Evolutionary conservation across 2,113 vertebrate species (phyloP).

Genomic region (Catharus bicknelli): DNA sequence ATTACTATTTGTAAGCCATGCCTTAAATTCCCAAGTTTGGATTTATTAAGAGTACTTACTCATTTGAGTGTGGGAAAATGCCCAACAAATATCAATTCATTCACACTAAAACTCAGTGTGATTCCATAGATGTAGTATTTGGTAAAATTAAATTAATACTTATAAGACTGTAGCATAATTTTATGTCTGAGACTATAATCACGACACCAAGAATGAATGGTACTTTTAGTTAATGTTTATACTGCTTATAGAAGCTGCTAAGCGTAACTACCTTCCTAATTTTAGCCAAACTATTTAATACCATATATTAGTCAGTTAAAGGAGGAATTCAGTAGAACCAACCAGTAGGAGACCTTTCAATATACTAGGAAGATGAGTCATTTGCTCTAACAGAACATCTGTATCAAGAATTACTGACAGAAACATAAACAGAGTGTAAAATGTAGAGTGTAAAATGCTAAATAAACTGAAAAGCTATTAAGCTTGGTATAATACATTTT

Average conservation of each 20-base stretch:
- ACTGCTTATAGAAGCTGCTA: not conserved
- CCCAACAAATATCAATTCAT: not conserved
- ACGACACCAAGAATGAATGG: not conserved
- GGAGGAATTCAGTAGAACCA: not conserved
- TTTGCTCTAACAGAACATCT: not conserved
- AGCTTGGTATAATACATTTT: conserved; percentile 11
- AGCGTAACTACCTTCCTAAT: not conserved
- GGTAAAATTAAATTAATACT: not conserved
- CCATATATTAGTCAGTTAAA: not conserved
- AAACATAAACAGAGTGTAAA: conserved; percentile 28
- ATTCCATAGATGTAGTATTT: not conserved
- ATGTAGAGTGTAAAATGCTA: conserved; percentile 41
- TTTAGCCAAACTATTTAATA: not conserved
- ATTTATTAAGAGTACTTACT: not conserved
- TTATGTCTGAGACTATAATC: not conserved
- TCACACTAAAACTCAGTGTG: not conserved
- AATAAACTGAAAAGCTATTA: conserved; percentile 44
- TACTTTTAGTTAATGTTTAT: not conserved
- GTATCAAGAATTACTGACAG: conserved; percentile 41
- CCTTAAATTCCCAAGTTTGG: not conserved
- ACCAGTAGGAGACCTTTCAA: not conserved
- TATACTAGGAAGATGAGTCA: not conserved
- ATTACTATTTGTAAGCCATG: not conserved
- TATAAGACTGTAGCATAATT: not conserved
- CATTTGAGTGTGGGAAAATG: not conserved